These are phyloP conservation scores for Salvelinus fontinalis DNA, from an alignment of 2,113 vertebrate genomes.

Conservation along the genomic window DNA sequence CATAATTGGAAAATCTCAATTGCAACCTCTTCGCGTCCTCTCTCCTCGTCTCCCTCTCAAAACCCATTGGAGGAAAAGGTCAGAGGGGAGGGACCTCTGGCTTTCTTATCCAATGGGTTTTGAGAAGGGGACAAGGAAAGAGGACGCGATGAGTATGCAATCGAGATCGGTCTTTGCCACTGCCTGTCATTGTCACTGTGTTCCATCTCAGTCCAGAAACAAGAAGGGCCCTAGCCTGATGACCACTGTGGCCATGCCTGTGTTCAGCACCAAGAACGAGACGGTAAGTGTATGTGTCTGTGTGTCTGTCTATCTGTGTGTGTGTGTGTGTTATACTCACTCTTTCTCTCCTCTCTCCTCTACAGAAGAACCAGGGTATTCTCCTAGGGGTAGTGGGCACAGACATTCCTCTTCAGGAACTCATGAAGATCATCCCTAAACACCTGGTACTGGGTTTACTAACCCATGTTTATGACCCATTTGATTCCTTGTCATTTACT, in stretches of 20 bases:
- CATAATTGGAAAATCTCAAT: background rate
- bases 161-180: background rate
- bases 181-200: conserved; percentile 38
- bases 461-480: background rate
- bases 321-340: background rate
- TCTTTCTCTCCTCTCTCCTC: conserved; percentile 26
- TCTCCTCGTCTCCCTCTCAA: no score
- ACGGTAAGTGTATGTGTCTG: conserved; percentile 74
- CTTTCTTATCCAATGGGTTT: no score
- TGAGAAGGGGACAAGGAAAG: no score
- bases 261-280: conserved; percentile 98
- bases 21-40: no score
- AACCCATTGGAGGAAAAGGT: no score
- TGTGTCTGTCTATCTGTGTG: background rate
- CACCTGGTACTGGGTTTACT: conserved; percentile 84
- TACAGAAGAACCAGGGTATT: conserved; percentile 94
- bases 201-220: conserved; percentile 78
- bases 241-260: conserved; percentile 98
- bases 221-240: conserved; percentile 87
- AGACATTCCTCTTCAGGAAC: conserved; percentile 97
- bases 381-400: conserved; percentile 97
- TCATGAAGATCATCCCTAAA: conserved; percentile 96
- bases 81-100: no score
- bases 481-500: background rate
- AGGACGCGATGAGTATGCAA: background rate